phyloP scores from a whole-genome alignment of 2,113 vertebrate species.

The Aleadryas rufinucha region DNA sequence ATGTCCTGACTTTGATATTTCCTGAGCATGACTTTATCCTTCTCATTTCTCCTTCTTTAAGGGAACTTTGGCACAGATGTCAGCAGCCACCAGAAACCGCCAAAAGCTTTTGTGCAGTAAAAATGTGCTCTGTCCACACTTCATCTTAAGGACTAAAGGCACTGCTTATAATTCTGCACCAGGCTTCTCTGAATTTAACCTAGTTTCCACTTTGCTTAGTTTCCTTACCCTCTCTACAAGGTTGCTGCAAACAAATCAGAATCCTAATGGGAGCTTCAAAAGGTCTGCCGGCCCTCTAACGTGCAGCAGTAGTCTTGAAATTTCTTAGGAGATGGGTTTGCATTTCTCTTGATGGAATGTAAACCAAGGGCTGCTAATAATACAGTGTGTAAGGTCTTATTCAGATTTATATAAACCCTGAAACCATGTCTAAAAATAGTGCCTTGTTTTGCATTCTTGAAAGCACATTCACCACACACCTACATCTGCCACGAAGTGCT shows the following conservation, averaged over 20 bases:
- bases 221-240: neutral
- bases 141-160: constrained; percentile 9
- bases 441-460: neutral
- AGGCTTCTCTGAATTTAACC: constrained; percentile 24
- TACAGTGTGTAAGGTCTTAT: neutral
- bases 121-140: neutral
- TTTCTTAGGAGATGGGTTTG: neutral
- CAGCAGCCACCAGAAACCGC: neutral
- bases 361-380: neutral
- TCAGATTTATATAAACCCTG: neutral
- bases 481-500: neutral
- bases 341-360: neutral
- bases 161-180: constrained; percentile 49
- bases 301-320: neutral
- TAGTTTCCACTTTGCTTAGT: constrained; percentile 11
- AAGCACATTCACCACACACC: neutral
- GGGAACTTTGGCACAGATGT: neutral
- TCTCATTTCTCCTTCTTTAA: neutral
- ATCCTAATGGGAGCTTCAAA: neutral
- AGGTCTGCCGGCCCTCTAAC: neutral
- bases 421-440: neutral
- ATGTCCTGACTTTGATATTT: neutral
- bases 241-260: neutral
- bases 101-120: constrained; percentile 11
- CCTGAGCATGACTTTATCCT: neutral